Evolutionary conservation across 2,888 invertebrate genomes (phyloP), one percentile per base, ranked within the genome.

Genomic region (Xylota segnis): DNA sequence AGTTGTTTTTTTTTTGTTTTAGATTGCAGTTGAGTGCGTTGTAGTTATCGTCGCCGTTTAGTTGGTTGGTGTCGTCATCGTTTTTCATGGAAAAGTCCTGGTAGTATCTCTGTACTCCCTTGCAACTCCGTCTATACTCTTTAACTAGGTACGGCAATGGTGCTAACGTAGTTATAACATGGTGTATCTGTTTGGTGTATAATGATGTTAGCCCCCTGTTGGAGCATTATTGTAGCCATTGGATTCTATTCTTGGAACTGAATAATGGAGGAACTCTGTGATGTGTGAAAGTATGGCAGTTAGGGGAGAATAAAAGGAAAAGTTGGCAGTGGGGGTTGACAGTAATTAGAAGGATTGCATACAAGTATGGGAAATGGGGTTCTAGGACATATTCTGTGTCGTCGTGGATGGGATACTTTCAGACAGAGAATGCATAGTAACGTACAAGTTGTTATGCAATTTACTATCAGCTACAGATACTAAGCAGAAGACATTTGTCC

Each of bases 11-110:
- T 23, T 23, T 23, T 23, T 3, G 2, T 23, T 23, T 1, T 14
- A 75, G 18, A 52, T 75, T 63, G 45, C 63, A 70, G 45, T 59
- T 58, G 71, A 77, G 37, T 61, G 83, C 72, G 83, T 76, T 68
- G 40, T 68, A 66, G 59, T 32, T 65, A 75, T 56, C 45, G 45
- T 56, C 65, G 37, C 27, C 65, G 65, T 75, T 65, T 63, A 52
- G 59, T 37, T 27, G 7, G 54, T 52, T 56, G 40, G 40, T 37
- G 54, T 50, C 56, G 32, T 16, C 23, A 12, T 43, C 23, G 14
- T 37, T 12, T 12, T 23, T 23, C 52, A 61, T 61, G 43, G 9
- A 61, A 32, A 29, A 14, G 54, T 66, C 40, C 58, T 50, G 34
- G 32, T 12, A 18, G 47, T 14, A 14, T 12, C 5, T 18, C 5